Evolutionary conservation across 2,888 invertebrate species (phyloP), one percentile per base, ranked within the genome.

Genomic region (Phalera bucephala): DNA sequence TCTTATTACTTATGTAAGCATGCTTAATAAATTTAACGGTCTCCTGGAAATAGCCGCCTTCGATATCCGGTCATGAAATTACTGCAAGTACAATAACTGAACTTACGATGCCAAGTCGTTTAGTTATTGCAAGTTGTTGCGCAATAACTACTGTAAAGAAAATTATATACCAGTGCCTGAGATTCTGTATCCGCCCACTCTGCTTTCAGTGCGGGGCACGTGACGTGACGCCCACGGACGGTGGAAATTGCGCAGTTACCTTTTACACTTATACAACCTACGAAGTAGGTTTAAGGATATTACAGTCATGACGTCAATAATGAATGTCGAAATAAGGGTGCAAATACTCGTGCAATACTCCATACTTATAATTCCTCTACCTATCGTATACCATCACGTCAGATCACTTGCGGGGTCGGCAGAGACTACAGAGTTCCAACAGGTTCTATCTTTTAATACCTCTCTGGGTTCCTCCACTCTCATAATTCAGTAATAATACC

Each of bases 241-340:
- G 17, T 44, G 50, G 54, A 53, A 58, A 72, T 50, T 68, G 59
- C 66, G 65, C 63, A 58, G 46, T 59, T 62, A 17, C 19, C 10
- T 36, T 23, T 17, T 35, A 37, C 38, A 32, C 36, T 45, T 46
- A 40, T 56, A 46, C 45, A 52, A 50, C 40, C 50, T 57, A 36
- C 36, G 39, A 36, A 40, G 32, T 48, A 44, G 36, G 39, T 46
- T 36, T 46, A 47, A 46, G 57, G 42, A 44, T 60, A 38, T 54
- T 48, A 45, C 28, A 48, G 35, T 50, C 36, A 40, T 57, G 57
- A 56, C 57, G 54, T 48, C 41, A 43, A 31, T 39, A 30, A 35
- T 36, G 36, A 28, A 28, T 35, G 14, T 26, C 38, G 32, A 14
- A 15, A 31, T 41, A 44, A 40, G 36, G 46, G 36, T 52, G 40